These are phyloP conservation scores for Gadopsis marmoratus DNA, from an alignment of 2,797 vertebrate species.

Conservation along the genomic window DNA sequence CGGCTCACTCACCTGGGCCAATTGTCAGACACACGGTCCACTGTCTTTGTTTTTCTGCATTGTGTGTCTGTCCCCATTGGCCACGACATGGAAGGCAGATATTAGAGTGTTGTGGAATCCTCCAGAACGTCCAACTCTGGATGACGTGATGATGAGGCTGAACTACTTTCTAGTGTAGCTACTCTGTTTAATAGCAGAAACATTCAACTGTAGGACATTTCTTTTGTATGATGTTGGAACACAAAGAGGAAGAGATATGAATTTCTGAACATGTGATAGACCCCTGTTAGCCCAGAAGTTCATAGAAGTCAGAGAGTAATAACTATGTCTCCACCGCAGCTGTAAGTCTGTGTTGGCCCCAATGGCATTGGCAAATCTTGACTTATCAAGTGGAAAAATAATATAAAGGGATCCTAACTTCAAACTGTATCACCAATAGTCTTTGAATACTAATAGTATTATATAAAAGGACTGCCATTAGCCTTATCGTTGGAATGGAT, in stretches of 20 bases:
- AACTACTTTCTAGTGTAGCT: slow-evolving; percentile 20
- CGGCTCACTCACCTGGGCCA: slow-evolving; percentile 40
- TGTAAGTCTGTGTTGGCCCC: background rate
- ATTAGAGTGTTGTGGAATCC: slow-evolving; percentile 45
- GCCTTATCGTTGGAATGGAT: background rate
- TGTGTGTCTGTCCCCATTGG: slow-evolving; percentile 25
- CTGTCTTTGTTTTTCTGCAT: slow-evolving; percentile 33
- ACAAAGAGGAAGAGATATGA: slow-evolving; percentile 17
- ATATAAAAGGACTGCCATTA: background rate
- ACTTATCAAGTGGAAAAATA: background rate
- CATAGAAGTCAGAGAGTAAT: background rate
- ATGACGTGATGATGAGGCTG: slow-evolving; percentile 20
- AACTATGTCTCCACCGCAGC: background rate
- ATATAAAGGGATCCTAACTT: background rate
- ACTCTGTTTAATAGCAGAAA: slow-evolving; percentile 8
- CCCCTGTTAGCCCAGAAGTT: no score
- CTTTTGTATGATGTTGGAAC: slow-evolving; percentile 27
- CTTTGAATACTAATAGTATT: background rate
- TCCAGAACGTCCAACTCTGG: slow-evolving; percentile 28
- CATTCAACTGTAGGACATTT: slow-evolving; percentile 8
- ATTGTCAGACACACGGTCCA: slow-evolving; percentile 27
- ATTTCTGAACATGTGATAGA: background rate
- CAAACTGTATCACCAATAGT: slow-evolving; percentile 1
- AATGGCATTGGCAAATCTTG: background rate
- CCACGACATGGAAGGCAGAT: slow-evolving; percentile 9